Conservation (phyloP, 2,888 invertebrate species). For the Protodeltote pygarga region DNA sequence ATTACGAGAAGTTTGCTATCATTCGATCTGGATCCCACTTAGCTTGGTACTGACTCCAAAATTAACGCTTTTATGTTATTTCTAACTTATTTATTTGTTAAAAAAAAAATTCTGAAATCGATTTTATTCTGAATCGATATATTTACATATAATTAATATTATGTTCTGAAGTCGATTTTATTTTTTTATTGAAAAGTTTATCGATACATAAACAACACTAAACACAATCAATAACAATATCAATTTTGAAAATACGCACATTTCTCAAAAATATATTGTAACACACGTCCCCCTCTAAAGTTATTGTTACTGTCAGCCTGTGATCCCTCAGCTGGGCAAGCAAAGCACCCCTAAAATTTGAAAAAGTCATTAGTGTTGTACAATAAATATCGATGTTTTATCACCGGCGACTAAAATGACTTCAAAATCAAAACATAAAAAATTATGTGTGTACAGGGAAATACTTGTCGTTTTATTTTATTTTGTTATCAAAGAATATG, state of each 20-base stretch:
- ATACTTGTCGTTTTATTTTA: slow-evolving; percentile 15
- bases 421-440: slow-evolving; percentile 30
- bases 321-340: slow-evolving; percentile 8
- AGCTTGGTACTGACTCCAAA: too few species aligned
- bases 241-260: too few species aligned
- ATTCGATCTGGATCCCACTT: too few species aligned
- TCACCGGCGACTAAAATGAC: slow-evolving; percentile 22
- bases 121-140: neutral
- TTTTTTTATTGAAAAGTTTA: too few species aligned
- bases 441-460: slow-evolving; percentile 14
- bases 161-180: too few species aligned
- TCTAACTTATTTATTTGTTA: too few species aligned
- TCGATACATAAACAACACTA: neutral
- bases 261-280: too few species aligned
- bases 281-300: neutral
- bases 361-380: slow-evolving; percentile 39
- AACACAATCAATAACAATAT: neutral
- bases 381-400: slow-evolving; percentile 37
- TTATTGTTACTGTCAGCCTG: neutral
- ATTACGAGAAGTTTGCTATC: too few species aligned
- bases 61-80: too few species aligned
- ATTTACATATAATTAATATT: too few species aligned
- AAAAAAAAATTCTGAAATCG: neutral
- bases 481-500: slow-evolving; percentile 3
- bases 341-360: neutral